Evolutionary conservation across 2,888 invertebrate genomes (phyloP).

Genomic region (Esperia sulphurella): DNA sequence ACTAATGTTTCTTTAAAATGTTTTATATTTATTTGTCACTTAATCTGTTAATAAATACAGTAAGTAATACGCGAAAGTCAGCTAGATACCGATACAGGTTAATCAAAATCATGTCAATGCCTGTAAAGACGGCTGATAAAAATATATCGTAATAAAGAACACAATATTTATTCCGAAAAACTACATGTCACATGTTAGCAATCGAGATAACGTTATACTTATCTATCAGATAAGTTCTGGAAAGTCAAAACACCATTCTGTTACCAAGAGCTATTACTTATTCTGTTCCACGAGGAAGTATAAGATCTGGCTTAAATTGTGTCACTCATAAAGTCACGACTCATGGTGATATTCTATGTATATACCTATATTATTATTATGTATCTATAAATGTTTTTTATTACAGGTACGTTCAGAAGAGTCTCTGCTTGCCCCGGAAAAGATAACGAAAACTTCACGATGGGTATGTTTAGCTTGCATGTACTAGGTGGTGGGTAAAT

Average conservation of each 20-base stretch:
- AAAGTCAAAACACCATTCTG: background rate
- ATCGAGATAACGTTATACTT: slow-evolving; percentile 16
- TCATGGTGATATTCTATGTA: background rate
- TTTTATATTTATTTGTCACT: too few species aligned
- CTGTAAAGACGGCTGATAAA: too few species aligned
- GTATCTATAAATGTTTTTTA: slow-evolving; percentile 8
- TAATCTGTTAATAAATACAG: too few species aligned
- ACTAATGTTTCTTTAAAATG: too few species aligned
- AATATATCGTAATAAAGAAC: too few species aligned
- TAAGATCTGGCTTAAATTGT: too few species aligned
- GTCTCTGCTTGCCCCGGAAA: slow-evolving; percentile 65
- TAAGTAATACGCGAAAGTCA: too few species aligned
- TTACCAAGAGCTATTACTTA: too few species aligned
- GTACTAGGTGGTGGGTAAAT: slow-evolving; percentile 45
- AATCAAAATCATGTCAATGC: too few species aligned
- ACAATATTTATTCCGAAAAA: background rate
- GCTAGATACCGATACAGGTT: too few species aligned
- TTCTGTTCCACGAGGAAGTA: too few species aligned
- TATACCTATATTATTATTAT: too few species aligned
- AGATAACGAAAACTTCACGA: slow-evolving; percentile 57
- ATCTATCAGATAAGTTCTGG: slow-evolving; percentile 12
- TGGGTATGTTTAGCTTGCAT: slow-evolving; percentile 59
- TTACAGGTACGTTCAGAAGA: slow-evolving; percentile 76
- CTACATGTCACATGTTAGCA: background rate
- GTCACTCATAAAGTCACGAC: background rate